These are phyloP conservation scores for Rhingia rostrata DNA, from an alignment of 2,888 invertebrate genomes.

Conservation along the genomic window DNA sequence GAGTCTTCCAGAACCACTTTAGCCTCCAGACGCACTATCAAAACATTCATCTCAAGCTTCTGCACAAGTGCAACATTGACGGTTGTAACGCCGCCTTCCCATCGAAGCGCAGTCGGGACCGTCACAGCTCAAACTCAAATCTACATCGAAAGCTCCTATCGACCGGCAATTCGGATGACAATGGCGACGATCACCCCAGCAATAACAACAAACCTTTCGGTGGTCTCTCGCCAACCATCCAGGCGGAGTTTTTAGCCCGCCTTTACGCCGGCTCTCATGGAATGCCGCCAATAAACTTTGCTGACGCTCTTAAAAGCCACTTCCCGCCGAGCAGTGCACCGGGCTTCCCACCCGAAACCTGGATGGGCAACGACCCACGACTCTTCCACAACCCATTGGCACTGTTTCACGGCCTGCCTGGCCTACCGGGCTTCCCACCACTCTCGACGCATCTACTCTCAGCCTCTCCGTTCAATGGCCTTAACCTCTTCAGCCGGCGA, in stretches of 20 bases:
- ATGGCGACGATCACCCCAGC: conserved; percentile 77
- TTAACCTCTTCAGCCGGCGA: conserved; percentile 79
- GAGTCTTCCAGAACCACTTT: conserved; percentile 96
- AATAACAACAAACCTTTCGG: conserved; percentile 76
- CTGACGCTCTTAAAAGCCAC: conserved; percentile 86
- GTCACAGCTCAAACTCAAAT: conserved; percentile 95
- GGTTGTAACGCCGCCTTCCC: conserved; percentile 98
- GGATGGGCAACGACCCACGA: conserved; percentile 79
- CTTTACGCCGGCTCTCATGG: conserved; percentile 89
- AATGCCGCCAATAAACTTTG: conserved; percentile 85
- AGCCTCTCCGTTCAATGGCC: conserved; percentile 82
- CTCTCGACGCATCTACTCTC: conserved; percentile 82
- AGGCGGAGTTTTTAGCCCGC: conserved; percentile 91
- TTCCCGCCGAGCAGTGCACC: conserved; percentile 75
- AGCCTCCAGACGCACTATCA: conserved; percentile 97
- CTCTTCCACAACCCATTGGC: conserved; percentile 84
- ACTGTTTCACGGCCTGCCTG: conserved; percentile 85
- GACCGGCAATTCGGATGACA: conserved; percentile 82
- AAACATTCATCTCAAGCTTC: conserved; percentile 96
- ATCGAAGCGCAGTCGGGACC: conserved; percentile 94
- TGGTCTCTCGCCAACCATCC: conserved; percentile 85
- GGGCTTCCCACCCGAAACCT: conserved; percentile 75
- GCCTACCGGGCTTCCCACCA: conserved; percentile 85
- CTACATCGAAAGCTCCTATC: conserved; percentile 94
- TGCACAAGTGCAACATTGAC: conserved; percentile 97